Base-by-base conservation (phyloP, 2,888 invertebrate genomes). In the Protonemura montana region DNA sequence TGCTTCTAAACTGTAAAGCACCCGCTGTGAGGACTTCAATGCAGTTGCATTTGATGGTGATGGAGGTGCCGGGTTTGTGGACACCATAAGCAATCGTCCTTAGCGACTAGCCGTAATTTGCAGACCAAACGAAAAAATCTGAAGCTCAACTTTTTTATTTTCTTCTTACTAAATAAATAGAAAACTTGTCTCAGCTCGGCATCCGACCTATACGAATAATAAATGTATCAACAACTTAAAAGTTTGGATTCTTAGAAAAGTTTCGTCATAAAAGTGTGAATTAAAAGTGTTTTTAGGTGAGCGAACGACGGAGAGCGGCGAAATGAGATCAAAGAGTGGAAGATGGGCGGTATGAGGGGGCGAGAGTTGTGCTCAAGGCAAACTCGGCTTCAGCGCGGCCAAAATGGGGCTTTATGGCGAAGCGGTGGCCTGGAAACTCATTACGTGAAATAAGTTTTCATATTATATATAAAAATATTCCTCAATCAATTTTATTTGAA, bases 261-360 rank as follows among this genome's bases (percentile, higher is more conserved):
- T 59, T 59, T 59, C 1, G 59, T 13, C 59, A 59, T 59, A 59
- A 59, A 59, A 59, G 59, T 59, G 59, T 59, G 59, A 59, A 59
- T 59, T 59, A 59, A 59, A 59, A 59, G 59, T 59, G 59, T 59
- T 59, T 59, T 59, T 59, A 59, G 59, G 59, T 59, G 59, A 59
- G 21, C 59, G 59, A 59, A 59, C 59, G 59, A 59, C 59, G 59
- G 21, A 21, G 21, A 59, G 59, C 59, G 35, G 35, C 13, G 59
- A 59, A 21, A 59, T 21, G 59, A 59, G 59, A 59, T 59, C 59
- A 59, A 59, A 59, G 59, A 59, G 59, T 21, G 59, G 59, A 59
- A 59, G 21, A 10, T 3, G 3, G 2, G 59, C 21, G 59, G 59
- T 3, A 13, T 16, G 59, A 1, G 35, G 35, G 35, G 35, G 10